Conservation (phyloP, 2,113 vertebrate genomes). For the Gracilinanus agilis region DNA sequence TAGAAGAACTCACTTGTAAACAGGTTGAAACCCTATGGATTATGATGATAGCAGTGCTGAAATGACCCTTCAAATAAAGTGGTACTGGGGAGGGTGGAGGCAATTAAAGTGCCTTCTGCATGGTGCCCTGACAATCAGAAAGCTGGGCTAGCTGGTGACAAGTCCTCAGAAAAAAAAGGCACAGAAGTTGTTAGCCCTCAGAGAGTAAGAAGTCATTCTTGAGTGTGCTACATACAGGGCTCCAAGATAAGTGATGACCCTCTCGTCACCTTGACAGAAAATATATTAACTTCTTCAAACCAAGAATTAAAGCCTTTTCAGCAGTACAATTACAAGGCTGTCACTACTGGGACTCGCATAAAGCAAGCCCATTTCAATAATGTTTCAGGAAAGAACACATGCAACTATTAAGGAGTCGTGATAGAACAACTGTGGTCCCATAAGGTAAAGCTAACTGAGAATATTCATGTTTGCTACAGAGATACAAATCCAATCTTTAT, state of each 20-base stretch:
- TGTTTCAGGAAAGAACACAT: conserved; percentile 61
- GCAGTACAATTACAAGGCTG: conserved; percentile 13
- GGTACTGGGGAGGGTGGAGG: conserved; percentile 50
- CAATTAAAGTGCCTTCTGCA: conserved; percentile 58
- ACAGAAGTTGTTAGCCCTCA: neutral
- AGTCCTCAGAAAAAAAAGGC: conserved; percentile 60
- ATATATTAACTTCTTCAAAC: conserved; percentile 54
- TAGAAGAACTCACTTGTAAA: conserved; percentile 50
- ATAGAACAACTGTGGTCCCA: conserved; percentile 59
- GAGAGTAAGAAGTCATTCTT: conserved; percentile 48
- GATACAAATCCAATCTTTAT: conserved; percentile 21
- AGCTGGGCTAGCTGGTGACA: conserved; percentile 32
- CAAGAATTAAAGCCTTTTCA: conserved; percentile 17
- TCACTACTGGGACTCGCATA: conserved; percentile 52
- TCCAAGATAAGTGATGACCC: conserved; percentile 39
- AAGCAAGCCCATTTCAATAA: conserved; percentile 62
- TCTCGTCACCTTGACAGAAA: conserved; percentile 56
- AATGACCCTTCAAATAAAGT: conserved; percentile 61
- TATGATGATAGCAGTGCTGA: neutral
- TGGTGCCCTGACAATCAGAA: conserved; percentile 22
- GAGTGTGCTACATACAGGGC: neutral
- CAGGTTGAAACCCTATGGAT: conserved; percentile 29
- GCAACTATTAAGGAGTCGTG: conserved; percentile 55
- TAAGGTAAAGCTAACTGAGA: conserved; percentile 51
- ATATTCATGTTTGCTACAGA: conserved; percentile 56